Conservation (phyloP, 2,888 invertebrate genomes). For the Zhuqinia jingwanae region DNA sequence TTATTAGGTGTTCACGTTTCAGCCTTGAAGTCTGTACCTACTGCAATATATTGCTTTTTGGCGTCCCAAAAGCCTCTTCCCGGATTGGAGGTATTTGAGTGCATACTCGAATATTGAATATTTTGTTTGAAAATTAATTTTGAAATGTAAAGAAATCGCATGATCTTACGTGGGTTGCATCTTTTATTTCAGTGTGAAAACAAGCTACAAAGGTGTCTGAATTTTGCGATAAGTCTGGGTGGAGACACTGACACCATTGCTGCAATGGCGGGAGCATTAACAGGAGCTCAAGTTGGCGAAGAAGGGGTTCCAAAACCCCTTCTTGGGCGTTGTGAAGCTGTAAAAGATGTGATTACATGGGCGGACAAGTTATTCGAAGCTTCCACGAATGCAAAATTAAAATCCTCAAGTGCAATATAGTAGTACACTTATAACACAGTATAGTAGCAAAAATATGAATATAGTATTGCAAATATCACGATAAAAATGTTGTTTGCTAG, state of each 20-base stretch:
- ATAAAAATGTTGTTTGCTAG: background rate
- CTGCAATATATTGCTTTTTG: slow-evolving; percentile 87
- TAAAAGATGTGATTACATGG: slow-evolving; percentile 82
- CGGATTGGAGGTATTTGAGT: slow-evolving; percentile 81
- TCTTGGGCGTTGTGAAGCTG: slow-evolving; percentile 84
- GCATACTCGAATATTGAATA: background rate
- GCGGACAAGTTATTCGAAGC: slow-evolving; percentile 83
- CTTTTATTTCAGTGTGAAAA: slow-evolving; percentile 82
- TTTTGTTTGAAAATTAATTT: background rate
- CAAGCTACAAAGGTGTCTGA: slow-evolving; percentile 85
- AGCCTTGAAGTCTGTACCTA: slow-evolving; percentile 87
- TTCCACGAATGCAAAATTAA: background rate
- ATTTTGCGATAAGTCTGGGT: slow-evolving; percentile 87
- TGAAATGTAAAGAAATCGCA: too few relatives aligned
- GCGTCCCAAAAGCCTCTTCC: slow-evolving; percentile 83
- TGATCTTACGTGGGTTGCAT: too few relatives aligned
- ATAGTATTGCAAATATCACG: background rate
- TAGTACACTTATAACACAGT: too few relatives aligned
- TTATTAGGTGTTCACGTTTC: slow-evolving; percentile 84
- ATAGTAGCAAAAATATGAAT: too few relatives aligned
- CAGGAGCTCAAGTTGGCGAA: slow-evolving; percentile 86
- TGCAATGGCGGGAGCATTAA: slow-evolving; percentile 84
- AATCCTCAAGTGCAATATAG: background rate
- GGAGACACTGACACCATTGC: slow-evolving; percentile 85
- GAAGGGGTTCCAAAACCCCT: slow-evolving; percentile 82